Conservation (phyloP, 2,888 invertebrate genomes). For the Ichneumoninae sp. region DNA sequence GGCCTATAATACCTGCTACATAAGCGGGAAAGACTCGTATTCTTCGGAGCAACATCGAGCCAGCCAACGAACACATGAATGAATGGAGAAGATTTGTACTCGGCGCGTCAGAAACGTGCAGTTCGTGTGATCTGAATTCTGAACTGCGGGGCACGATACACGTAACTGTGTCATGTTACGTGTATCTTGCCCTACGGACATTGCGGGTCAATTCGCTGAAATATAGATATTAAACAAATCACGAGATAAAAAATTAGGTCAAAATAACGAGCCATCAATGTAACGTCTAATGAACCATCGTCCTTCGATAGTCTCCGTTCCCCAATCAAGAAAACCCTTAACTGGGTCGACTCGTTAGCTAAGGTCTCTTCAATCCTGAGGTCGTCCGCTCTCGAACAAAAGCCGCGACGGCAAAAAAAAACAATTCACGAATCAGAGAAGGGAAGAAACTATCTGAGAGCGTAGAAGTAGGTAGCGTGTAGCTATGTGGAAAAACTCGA, state of each 20-base stretch:
- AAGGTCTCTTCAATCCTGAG: constrained; percentile 17
- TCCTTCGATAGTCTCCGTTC: constrained; percentile 6
- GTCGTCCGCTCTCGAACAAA: neutral
- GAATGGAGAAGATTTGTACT: constrained; percentile 11
- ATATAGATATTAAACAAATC: neutral
- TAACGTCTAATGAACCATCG: neutral
- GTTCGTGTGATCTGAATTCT: constrained; percentile 12
- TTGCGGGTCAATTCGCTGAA: neutral
- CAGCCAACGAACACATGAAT: constrained; percentile 12
- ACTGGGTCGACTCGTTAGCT: constrained; percentile 24
- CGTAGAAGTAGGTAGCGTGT: constrained; percentile 47
- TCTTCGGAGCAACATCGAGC: neutral
- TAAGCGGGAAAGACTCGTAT: neutral
- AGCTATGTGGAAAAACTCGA: constrained; percentile 40
- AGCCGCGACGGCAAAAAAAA: neutral
- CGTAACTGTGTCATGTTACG: too few relatives aligned
- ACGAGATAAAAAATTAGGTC: neutral
- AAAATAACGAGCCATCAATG: neutral
- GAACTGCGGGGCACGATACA: neutral
- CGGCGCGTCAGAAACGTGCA: constrained; percentile 4
- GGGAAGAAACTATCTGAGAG: constrained; percentile 28
- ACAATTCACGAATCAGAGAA: constrained; percentile 5
- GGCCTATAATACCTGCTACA: neutral
- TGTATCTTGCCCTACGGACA: neutral
- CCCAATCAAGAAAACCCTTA: neutral